Evolutionary conservation across 2,113 vertebrate species (phyloP).

Genomic region (Bufo bufo): DNA sequence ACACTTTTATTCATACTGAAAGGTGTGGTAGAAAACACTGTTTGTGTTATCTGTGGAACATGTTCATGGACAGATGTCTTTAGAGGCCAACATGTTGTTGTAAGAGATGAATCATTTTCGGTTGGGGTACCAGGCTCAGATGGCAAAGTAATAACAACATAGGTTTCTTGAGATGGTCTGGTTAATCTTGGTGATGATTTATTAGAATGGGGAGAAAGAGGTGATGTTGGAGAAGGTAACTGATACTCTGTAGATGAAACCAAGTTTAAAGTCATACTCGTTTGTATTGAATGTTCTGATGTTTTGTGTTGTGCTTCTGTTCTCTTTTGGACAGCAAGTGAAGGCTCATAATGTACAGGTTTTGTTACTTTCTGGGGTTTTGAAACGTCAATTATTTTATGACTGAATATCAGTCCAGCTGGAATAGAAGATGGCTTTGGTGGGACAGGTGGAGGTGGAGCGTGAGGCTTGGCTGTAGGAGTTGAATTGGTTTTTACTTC

Average conservation of each 20-base stretch:
- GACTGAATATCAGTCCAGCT: conserved; percentile 87
- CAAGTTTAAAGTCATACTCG: conserved; percentile 86
- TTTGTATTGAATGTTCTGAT: conserved; percentile 75
- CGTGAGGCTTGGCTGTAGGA: conserved; percentile 70
- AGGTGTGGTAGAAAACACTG: conserved; percentile 78
- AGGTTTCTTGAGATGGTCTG: conserved; percentile 88
- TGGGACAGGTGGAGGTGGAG: conserved; percentile 89
- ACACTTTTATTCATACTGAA: conserved; percentile 78
- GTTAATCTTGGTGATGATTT: conserved; percentile 82
- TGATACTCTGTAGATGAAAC: conserved; percentile 83
- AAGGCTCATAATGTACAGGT: conserved; percentile 73
- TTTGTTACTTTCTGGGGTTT: conserved; percentile 92
- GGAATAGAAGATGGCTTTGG: conserved; percentile 92
- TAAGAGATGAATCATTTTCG: conserved; percentile 81
- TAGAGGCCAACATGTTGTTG: conserved; percentile 78
- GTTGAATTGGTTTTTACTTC: conserved; percentile 70
- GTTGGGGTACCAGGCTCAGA: conserved; percentile 94
- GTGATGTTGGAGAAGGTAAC: conserved; percentile 88
- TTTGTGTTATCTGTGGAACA: conserved; percentile 69
- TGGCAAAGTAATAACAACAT: conserved; percentile 95
- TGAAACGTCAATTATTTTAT: conserved; percentile 81
- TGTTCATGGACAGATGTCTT: conserved; percentile 74
- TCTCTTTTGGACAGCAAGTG: conserved; percentile 74
- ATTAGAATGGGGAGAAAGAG: conserved; percentile 85
- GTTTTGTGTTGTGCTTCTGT: conserved; percentile 80